Evolutionary conservation across 64 coral and sea anemone genomes (phyloP).

Genomic region (Pocillopora verrucosa): DNA sequence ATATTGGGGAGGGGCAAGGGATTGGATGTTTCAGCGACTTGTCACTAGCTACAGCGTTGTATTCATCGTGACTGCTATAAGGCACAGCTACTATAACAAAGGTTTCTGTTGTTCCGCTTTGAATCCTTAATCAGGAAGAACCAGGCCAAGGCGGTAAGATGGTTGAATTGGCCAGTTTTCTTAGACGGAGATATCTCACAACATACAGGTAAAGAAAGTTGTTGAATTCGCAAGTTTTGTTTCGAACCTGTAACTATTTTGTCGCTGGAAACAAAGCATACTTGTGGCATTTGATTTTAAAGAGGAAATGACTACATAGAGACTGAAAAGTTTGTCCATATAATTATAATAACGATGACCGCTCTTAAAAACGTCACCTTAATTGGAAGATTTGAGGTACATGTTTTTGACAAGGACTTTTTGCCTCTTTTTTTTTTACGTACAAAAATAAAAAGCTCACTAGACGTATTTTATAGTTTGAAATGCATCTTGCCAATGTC

Average conservation of each 20-base stretch:
- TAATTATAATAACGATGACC: too few species aligned
- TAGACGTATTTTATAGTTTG: background rate
- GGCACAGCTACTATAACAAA: too few species aligned
- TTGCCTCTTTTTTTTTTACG: background rate
- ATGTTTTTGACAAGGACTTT: background rate
- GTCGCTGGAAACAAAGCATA: background rate
- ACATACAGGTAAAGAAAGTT: constrained; percentile 53
- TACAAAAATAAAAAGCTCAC: background rate
- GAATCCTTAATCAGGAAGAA: constrained; percentile 43
- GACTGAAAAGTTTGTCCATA: too few species aligned
- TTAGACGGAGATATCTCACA: constrained; percentile 60
- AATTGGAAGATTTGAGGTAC: too few species aligned
- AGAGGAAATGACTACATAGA: too few species aligned
- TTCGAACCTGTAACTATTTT: background rate
- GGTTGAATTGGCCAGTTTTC: constrained; percentile 39
- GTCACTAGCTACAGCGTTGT: too few species aligned
- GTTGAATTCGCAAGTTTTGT: background rate
- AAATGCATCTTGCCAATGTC: too few species aligned
- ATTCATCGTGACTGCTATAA: too few species aligned
- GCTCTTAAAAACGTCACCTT: too few species aligned
- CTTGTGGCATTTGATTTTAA: too few species aligned
- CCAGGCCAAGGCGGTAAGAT: constrained; percentile 51
- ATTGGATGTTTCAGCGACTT: too few species aligned
- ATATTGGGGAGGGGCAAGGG: too few species aligned
- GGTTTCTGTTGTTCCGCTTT: background rate